Percentiles rank a stretch among this genome's conserved stretches.
Conservation (phyloP, 2,797 vertebrate species). For the Alauda arvensis region DNA sequence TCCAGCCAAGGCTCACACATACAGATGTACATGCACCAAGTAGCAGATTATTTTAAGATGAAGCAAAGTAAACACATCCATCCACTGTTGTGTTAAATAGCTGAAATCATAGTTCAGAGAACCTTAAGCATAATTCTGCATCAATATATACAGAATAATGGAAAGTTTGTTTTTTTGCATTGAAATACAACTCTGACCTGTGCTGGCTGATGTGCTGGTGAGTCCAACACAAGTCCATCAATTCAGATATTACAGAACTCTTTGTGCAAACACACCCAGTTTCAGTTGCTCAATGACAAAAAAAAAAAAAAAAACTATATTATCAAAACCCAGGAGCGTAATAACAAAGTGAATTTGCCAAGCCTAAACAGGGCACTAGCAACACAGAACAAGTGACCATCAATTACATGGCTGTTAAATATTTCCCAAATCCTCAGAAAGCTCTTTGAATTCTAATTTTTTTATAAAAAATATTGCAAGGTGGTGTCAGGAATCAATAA, state of each 20-base stretch:
- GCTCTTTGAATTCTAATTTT: neutral
- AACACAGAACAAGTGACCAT: neutral
- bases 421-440: neutral
- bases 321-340: neutral
- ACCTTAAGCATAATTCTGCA: neutral
- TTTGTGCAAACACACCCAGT: neutral
- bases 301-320: too few species aligned
- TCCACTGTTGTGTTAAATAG: neutral
- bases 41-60: neutral
- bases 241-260: neutral
- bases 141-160: neutral
- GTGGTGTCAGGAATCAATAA: neutral
- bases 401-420: neutral
- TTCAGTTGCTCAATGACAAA: neutral
- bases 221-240: too few species aligned
- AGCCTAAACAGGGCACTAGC: neutral
- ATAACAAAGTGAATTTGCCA: neutral
- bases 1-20: neutral
- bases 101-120: neutral
- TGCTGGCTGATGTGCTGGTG: neutral
- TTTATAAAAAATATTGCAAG: neutral
- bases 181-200: neutral
- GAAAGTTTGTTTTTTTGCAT: neutral
- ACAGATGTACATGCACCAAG: fast-evolving
- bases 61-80: neutral